phyloP scores from a whole-genome alignment of 2,113 vertebrate species.

The Hystrix brachyura region DNA sequence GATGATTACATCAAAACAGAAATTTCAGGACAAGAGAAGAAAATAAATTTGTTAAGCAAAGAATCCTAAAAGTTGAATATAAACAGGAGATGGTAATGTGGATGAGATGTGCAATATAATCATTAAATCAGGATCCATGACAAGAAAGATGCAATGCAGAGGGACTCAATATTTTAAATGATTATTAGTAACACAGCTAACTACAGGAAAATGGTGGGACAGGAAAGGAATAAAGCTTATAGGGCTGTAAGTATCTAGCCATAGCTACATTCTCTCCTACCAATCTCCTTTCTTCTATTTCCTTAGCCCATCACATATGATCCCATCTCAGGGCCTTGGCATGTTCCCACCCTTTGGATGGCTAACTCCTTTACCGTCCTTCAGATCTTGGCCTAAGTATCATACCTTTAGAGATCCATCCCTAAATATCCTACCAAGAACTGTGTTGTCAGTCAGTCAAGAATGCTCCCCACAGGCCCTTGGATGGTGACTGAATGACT shows the following conservation, averaged over 20 bases:
- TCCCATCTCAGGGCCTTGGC: not conserved
- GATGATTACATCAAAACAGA: slow-evolving; percentile 2
- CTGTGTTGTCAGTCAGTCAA: not conserved
- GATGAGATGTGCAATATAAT: not conserved
- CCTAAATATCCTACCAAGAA: not conserved
- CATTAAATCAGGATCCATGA: slow-evolving; percentile 32
- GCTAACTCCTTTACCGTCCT: not conserved
- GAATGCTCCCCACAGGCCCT: not conserved
- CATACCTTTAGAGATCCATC: not conserved
- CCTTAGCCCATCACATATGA: not conserved
- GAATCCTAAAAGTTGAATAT: not conserved
- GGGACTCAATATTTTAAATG: not conserved
- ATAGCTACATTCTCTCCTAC: not conserved
- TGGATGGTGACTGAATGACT: not conserved
- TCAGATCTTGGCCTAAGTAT: not conserved
- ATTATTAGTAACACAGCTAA: not conserved
- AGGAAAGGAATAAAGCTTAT: not conserved
- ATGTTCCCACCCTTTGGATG: not conserved
- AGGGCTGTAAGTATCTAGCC: not conserved
- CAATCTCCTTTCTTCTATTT: not conserved
- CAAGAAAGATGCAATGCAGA: not conserved
- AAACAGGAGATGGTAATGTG: not conserved
- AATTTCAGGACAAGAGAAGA: not conserved
- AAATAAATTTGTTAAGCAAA: slow-evolving; percentile 37
- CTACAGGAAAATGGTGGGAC: not conserved